phyloP scores from a whole-genome alignment of 2,113 vertebrate genomes.

The Corythoichthys intestinalis region DNA sequence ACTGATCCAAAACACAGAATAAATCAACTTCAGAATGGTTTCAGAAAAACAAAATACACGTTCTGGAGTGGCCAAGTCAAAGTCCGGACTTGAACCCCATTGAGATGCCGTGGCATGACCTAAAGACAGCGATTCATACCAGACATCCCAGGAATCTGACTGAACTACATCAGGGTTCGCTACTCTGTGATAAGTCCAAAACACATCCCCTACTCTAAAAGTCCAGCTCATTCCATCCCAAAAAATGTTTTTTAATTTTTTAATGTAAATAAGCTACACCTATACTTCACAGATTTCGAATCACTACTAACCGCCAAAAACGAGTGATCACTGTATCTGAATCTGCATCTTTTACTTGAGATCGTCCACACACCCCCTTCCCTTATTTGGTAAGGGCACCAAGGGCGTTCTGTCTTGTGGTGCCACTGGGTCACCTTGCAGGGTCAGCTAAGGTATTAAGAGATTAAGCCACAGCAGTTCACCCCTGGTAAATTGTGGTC shows the following conservation, averaged over 20 bases:
- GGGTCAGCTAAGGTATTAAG: slow-evolving; percentile 62
- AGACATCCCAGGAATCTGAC: no score
- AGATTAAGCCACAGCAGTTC: slow-evolving; percentile 63
- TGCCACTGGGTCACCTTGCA: slow-evolving; percentile 66
- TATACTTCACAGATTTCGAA: no score
- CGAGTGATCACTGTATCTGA: no score
- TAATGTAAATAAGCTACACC: no score
- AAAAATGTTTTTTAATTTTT: slow-evolving; percentile 27
- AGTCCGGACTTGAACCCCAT: no score
- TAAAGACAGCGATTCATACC: no score
- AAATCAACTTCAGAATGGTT: no score
- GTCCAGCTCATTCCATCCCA: slow-evolving; percentile 40
- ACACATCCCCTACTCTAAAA: slow-evolving; percentile 29
- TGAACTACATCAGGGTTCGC: slow-evolving; percentile 9
- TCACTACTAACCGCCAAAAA: no score
- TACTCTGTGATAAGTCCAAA: slow-evolving; percentile 44
- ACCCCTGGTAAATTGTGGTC: slow-evolving; percentile 43
- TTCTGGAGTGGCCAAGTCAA: no score
- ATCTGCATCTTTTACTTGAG: slow-evolving; percentile 23
- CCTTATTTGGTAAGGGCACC: slow-evolving; percentile 10
- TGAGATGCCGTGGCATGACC: no score
- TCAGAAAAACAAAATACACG: no score
- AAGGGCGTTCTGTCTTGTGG: slow-evolving; percentile 29
- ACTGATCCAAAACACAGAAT: no score
- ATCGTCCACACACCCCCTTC: slow-evolving; percentile 13